These are phyloP conservation scores for Junonia oenone DNA, from an alignment of 2,888 invertebrate genomes.

Conservation along the genomic window DNA sequence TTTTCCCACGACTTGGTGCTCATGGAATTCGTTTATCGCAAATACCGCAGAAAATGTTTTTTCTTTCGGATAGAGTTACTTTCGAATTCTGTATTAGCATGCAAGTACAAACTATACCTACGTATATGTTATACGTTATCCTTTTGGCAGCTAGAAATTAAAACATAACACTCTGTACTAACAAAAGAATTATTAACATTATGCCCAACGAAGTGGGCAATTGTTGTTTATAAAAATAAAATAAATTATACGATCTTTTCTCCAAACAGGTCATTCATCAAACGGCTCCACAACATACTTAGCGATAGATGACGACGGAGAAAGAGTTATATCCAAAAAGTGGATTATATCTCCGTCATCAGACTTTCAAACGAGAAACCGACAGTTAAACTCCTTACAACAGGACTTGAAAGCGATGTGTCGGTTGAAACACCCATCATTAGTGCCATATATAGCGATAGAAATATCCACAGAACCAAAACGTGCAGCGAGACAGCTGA, in stretches of 20 bases:
- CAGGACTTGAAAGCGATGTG: slow-evolving; percentile 87
- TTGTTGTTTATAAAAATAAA: too few relatives aligned
- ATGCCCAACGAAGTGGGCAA: too few relatives aligned
- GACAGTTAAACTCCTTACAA: slow-evolving; percentile 84
- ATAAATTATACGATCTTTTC: slow-evolving; percentile 9
- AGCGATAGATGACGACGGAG: slow-evolving; percentile 88
- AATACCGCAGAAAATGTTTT: too few relatives aligned
- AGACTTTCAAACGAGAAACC: slow-evolving; percentile 66
- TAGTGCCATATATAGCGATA: slow-evolving; percentile 88
- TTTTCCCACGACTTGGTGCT: too few relatives aligned
- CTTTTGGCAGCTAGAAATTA: too few relatives aligned
- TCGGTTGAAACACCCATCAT: slow-evolving; percentile 84
- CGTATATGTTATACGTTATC: too few relatives aligned
- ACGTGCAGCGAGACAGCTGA: slow-evolving; percentile 50
- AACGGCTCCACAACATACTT: slow-evolving; percentile 86
- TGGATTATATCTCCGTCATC: slow-evolving; percentile 81
- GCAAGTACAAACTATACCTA: too few relatives aligned
- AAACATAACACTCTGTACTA: too few relatives aligned
- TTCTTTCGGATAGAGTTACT: too few relatives aligned
- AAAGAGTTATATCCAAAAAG: slow-evolving; percentile 85
- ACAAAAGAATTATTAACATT: too few relatives aligned
- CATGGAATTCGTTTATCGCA: too few relatives aligned
- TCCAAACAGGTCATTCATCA: slow-evolving; percentile 82
- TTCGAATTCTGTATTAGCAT: too few relatives aligned
- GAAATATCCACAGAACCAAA: slow-evolving; percentile 81